A percentile compares a stretch with the other conserved stretches of the same genome.
These are phyloP conservation scores for Xiphophorus maculatus DNA, from an alignment of 2,113 vertebrate species.

Conservation along the genomic window DNA sequence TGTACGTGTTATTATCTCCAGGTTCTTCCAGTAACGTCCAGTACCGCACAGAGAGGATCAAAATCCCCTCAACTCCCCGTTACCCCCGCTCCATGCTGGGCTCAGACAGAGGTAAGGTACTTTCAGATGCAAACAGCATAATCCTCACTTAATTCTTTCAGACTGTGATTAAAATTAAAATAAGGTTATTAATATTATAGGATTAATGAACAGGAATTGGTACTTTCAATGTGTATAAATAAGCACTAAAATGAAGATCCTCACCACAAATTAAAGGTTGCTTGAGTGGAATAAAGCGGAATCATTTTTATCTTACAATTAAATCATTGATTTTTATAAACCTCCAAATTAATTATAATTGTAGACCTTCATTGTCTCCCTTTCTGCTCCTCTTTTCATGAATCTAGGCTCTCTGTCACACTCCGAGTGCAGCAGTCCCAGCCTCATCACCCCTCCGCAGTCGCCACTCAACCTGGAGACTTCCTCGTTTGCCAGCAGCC, in stretches of 20 bases:
- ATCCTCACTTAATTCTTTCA: too few species aligned
- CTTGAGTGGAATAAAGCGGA: too few species aligned
- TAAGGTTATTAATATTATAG: too few species aligned
- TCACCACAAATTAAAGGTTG: too few species aligned
- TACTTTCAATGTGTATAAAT: too few species aligned
- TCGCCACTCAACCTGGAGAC: slow-evolving; percentile 95
- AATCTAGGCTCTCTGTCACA: slow-evolving; percentile 89
- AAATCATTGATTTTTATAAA: too few species aligned
- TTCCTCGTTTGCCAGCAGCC: slow-evolving; percentile 90
- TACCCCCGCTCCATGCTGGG: slow-evolving; percentile 92
- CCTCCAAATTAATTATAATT: not conserved
- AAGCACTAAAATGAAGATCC: too few species aligned
- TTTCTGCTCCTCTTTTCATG: slow-evolving; percentile 14
- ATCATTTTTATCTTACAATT: too few species aligned
- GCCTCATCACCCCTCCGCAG: slow-evolving; percentile 92
- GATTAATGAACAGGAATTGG: too few species aligned
- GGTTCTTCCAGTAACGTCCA: slow-evolving; percentile 93
- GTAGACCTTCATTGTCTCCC: not conserved
- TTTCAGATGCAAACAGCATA: too few species aligned
- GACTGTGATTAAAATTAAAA: too few species aligned
- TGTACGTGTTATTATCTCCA: slow-evolving; percentile 53
- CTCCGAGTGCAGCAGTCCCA: slow-evolving; percentile 95
- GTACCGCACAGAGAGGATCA: slow-evolving; percentile 95
- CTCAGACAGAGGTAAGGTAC: slow-evolving; percentile 90
- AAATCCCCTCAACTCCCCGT: slow-evolving; percentile 93